A percentile compares a stretch with the other conserved stretches of the same genome.
Conservation (phyloP, 2,797 vertebrate species). For the Columba guinea region DNA sequence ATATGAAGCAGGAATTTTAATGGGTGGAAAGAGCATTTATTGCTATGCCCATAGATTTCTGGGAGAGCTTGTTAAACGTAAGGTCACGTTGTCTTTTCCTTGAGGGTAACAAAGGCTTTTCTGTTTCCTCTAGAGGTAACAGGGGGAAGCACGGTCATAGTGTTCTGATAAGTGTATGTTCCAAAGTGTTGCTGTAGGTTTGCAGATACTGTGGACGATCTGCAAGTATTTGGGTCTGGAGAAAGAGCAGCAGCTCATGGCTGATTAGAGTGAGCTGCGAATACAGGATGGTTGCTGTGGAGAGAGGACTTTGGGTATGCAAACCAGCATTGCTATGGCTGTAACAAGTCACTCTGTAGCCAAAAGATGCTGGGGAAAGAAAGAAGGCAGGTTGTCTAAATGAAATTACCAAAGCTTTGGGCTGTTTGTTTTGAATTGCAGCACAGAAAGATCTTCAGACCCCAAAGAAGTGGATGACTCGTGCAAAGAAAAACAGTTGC, state of each 20-base stretch:
- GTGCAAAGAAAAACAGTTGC: constrained; percentile 38
- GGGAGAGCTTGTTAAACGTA: not conserved
- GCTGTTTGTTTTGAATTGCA: constrained; percentile 7
- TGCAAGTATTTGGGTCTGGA: not conserved
- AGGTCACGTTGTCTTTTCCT: not conserved
- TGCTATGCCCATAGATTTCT: not conserved
- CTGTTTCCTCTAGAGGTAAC: not conserved
- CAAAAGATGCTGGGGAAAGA: not conserved
- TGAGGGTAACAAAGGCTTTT: not conserved
- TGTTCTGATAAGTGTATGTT: not conserved
- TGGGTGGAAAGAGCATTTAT: not conserved
- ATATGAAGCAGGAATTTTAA: not conserved
- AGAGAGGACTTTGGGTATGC: not conserved
- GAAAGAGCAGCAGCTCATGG: not conserved
- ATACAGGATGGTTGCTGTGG: not conserved
- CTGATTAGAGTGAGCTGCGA: not conserved
- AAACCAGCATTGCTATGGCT: not conserved
- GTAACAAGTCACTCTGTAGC: not conserved
- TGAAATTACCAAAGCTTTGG: constrained; percentile 37
- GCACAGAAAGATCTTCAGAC: constrained; percentile 20
- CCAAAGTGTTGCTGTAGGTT: not conserved
- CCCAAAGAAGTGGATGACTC: not conserved
- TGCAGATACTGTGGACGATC: not conserved
- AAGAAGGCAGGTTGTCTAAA: constrained; percentile 25
- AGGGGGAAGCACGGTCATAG: not conserved